Base-by-base conservation (phyloP, 2,888 invertebrate species). In the Aplocera efformata region DNA sequence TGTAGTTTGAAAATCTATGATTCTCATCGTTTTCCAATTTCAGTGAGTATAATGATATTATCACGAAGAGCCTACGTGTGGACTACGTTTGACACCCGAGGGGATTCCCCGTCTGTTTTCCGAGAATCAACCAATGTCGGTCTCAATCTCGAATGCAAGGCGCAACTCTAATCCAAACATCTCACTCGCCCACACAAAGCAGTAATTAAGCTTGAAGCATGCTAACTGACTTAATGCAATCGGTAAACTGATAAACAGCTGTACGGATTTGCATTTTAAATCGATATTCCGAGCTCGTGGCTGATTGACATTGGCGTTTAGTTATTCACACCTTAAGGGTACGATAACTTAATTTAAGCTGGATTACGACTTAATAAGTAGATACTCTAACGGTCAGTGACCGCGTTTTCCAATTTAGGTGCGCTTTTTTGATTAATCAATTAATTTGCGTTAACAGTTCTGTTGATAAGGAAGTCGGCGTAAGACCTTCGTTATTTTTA, bases 221-320 rank as follows among this genome's bases (percentile, higher is more conserved):
- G 56, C 57, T 60, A 73, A 71, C 66, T 68, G 64, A 67, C 67
- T 77, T 72, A 78, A 76, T 72, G 76, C 75, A 76, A 77, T 78
- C 71, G 59, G 61, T 55, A 57, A 53, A 60, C 68, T 71, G 80
- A 82, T 82, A 80, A 82, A 81, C 79, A 80, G 76, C 72, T 79
- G 79, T 79, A 68, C 57, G 61, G 40, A 84, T 84, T 85, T 81
- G 78, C 83, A 85, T 81, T 69, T 74, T 67, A 79, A 78, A 76
- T 72, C 73, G 67, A 79, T 77, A 68, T 61, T 61, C 59, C 55
- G 60, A 55, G 44, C 47, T 48, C 41, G 50, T 52, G 42, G 39
- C 53, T 61, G 60, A 67, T 59, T 66, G 55, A 58, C 57, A 49
- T 49, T 53, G 32, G 37, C 53, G 55, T 60, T 63, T 58, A 44